Conservation (phyloP, 2,888 invertebrate genomes). For the Rapana venosa region DNA sequence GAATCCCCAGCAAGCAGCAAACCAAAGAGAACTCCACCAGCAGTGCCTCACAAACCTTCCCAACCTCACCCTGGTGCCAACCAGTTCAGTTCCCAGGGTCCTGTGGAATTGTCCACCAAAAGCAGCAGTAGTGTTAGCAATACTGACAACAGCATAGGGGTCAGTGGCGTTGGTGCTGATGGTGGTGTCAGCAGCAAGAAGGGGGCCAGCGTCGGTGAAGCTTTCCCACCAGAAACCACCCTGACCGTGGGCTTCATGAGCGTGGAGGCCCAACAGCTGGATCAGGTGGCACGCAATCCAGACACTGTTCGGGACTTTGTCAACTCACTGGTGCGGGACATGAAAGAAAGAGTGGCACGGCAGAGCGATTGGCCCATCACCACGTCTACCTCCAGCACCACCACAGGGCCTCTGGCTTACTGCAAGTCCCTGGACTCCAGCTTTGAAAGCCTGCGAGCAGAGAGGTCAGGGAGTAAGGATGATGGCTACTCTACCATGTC, state of each 20-base stretch:
- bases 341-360: slow-evolving; percentile 32
- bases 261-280: background rate
- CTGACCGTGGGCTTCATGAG: slow-evolving; percentile 41
- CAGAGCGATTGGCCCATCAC: slow-evolving; percentile 31
- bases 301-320: slow-evolving; percentile 39
- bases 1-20: slow-evolving; percentile 31
- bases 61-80: background rate
- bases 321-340: slow-evolving; percentile 33
- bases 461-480: slow-evolving; percentile 72
- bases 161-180: background rate
- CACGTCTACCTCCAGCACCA: background rate
- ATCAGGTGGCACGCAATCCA: background rate
- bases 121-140: slow-evolving; percentile 27
- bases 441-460: slow-evolving; percentile 65
- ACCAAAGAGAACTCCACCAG: slow-evolving; percentile 54
- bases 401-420: slow-evolving; percentile 26
- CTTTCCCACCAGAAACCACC: slow-evolving; percentile 30
- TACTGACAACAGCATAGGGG: background rate
- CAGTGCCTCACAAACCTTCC: slow-evolving; percentile 57
- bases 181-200: slow-evolving; percentile 1
- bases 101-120: background rate
- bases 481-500: slow-evolving; percentile 75
- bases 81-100: slow-evolving; percentile 22
- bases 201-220: background rate
- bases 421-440: slow-evolving; percentile 61